Conservation (phyloP, 2,888 invertebrate species). For the Parochlus steinenii region DNA sequence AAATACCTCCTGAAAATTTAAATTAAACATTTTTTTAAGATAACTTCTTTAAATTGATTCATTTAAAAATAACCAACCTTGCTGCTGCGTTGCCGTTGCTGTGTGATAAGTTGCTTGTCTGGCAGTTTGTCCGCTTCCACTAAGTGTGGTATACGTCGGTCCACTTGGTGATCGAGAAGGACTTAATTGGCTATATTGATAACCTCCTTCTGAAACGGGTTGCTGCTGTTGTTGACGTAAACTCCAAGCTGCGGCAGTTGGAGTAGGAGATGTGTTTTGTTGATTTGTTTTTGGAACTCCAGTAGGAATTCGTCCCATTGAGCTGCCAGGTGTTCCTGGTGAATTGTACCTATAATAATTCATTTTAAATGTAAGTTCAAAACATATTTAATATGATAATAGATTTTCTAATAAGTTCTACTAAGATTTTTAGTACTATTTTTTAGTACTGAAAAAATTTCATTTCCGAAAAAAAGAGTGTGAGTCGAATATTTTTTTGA, state of each 20-base stretch:
- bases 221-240: conserved; percentile 47
- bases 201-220: conserved; percentile 44
- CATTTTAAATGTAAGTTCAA: too few relatives aligned
- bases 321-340: conserved; percentile 42
- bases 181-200: conserved; percentile 54
- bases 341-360: conserved; percentile 32
- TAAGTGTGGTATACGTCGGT: conserved; percentile 64
- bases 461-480: too few relatives aligned
- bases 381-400: too few relatives aligned
- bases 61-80: conserved; percentile 15
- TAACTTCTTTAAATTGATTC: conserved; percentile 8
- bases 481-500: too few relatives aligned
- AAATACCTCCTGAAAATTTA: too few relatives aligned
- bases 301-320: conserved; percentile 43
- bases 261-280: conserved; percentile 53
- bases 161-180: conserved; percentile 72
- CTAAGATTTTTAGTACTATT: too few relatives aligned
- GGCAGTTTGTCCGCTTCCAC: conserved; percentile 48
- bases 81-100: conserved; percentile 30
- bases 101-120: conserved; percentile 36
- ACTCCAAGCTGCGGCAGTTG: conserved; percentile 48
- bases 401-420: too few relatives aligned
- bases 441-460: too few relatives aligned
- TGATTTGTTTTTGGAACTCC: conserved; percentile 34
- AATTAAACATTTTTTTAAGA: not conserved